phyloP scores from a whole-genome alignment of 2,797 vertebrate genomes.

The Decapterus maruadsi region DNA sequence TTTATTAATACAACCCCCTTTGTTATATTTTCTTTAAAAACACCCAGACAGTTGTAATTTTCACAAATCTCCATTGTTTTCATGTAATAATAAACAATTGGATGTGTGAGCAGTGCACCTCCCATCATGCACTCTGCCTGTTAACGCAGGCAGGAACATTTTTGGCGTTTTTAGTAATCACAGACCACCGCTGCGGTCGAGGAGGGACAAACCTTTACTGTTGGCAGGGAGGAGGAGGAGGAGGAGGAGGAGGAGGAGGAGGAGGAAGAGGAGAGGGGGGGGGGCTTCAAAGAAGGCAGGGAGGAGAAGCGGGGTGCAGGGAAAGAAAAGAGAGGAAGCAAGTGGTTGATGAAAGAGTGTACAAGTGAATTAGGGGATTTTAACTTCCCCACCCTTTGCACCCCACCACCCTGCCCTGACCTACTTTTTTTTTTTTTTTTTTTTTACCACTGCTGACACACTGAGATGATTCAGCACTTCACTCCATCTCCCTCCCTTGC shows the following conservation, averaged over 20 bases:
- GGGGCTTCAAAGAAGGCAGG: slow-evolving; percentile 51
- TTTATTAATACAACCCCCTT: not conserved
- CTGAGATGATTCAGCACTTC: slow-evolving; percentile 73
- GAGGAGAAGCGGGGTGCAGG: slow-evolving; percentile 31
- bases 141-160: slow-evolving; percentile 27
- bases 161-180: slow-evolving; percentile 46
- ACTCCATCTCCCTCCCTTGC: slow-evolving; percentile 31
- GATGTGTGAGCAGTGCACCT: slow-evolving; percentile 17
- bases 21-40: slow-evolving; percentile 26
- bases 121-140: slow-evolving; percentile 12
- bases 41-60: slow-evolving; percentile 41
- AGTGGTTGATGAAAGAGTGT: slow-evolving; percentile 70
- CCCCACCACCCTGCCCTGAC: slow-evolving; percentile 48
- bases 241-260: not conserved
- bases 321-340: slow-evolving; percentile 63
- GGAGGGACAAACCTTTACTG: slow-evolving; percentile 66
- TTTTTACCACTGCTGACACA: slow-evolving; percentile 52
- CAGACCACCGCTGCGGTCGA: slow-evolving; percentile 52
- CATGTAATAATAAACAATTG: slow-evolving; percentile 34
- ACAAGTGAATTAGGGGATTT: slow-evolving; percentile 62
- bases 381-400: slow-evolving; percentile 48
- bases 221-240: slow-evolving; percentile 42
- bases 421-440: slow-evolving; percentile 55
- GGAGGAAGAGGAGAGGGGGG: slow-evolving; percentile 26
- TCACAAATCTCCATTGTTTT: slow-evolving; percentile 37